These are phyloP conservation scores for Nibea coibor DNA, from an alignment of 2,113 vertebrate genomes.

Conservation along the genomic window DNA sequence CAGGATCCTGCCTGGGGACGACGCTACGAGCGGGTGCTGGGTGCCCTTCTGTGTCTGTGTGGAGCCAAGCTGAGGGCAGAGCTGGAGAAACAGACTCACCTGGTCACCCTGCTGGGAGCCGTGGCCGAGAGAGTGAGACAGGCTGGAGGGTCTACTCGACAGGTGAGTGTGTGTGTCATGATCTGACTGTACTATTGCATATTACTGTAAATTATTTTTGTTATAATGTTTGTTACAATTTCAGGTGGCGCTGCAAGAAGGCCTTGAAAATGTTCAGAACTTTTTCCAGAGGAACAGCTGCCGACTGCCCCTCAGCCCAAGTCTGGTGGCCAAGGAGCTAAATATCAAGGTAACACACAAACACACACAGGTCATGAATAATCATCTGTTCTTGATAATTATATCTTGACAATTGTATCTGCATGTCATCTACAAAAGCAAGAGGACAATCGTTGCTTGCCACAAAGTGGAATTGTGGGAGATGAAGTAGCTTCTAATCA, in stretches of 20 bases:
- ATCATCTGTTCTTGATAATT: neutral
- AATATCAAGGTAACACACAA: constrained; percentile 91
- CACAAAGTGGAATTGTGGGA: neutral
- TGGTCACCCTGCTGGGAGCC: constrained; percentile 91
- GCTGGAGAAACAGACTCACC: constrained; percentile 91
- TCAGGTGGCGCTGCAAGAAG: constrained; percentile 92
- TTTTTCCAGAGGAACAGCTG: constrained; percentile 93
- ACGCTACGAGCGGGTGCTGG: constrained; percentile 91
- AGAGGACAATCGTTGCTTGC: neutral
- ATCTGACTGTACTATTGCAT: too few relatives aligned
- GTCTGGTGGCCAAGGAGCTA: constrained; percentile 94
- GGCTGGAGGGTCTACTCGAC: constrained; percentile 90
- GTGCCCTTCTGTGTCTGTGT: constrained; percentile 92
- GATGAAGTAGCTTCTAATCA: neutral
- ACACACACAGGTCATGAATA: neutral
- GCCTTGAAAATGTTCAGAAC: constrained; percentile 93
- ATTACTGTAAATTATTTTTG: neutral
- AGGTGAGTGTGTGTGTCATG: constrained; percentile 81
- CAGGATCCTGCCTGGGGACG: constrained; percentile 90
- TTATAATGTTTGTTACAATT: neutral
- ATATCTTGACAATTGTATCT: neutral
- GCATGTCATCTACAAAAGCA: neutral
- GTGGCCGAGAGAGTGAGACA: constrained; percentile 95
- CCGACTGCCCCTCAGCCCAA: constrained; percentile 93
- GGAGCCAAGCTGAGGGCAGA: constrained; percentile 90